Evolutionary conservation across 2,797 vertebrate species (phyloP), one percentile per base, ranked within the genome.

Genomic region (Alosa sapidissima): DNA sequence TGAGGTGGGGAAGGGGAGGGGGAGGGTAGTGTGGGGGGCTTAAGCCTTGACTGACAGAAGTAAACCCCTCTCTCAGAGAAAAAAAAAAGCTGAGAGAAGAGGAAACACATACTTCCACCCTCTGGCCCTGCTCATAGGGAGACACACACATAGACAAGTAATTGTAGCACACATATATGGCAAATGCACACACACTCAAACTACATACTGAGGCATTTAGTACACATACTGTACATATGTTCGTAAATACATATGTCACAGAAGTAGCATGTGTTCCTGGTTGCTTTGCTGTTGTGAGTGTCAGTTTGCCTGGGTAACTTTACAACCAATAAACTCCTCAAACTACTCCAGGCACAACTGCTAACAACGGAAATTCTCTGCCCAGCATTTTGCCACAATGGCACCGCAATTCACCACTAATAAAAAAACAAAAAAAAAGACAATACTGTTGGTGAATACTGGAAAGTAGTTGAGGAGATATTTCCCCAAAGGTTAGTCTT

Each of bases 31-130:
- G 65, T 16, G 72, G 72, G 58, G 28, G 62, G 11, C 72, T 78
- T 78, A 78, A 78, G 72, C 72, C 72, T 78, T 78, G 72, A 78
- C 48, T 51, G 47, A 54, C 21, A 85, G 62, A 54, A 9, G 54
- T 41, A 33, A 78, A 54, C 68, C 72, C 72, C 72, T 78, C 72
- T 19, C 36, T 21, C 5, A 47, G 72, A 16, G 36, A 21, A 47
- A n/a, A 78, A 41, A 45, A 78, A 78, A 6, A 41, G n/a, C 24
- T 28, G 62, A 36, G 58, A 62, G 58, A 60, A 9, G n/a, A 1
- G 58, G n/a, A n/a, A 41, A 47, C 14, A 75, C 65, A 72, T 13
- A 78, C 16, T 45, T 10, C 13, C 36, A 47, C 16, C 2, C 2
- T 5, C 33, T 28, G 16, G 5, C 33, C 13, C 65, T 68, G 28